Conservation (phyloP, 1,140 invertebrate species). For the Steinernema feltiae region DNA sequence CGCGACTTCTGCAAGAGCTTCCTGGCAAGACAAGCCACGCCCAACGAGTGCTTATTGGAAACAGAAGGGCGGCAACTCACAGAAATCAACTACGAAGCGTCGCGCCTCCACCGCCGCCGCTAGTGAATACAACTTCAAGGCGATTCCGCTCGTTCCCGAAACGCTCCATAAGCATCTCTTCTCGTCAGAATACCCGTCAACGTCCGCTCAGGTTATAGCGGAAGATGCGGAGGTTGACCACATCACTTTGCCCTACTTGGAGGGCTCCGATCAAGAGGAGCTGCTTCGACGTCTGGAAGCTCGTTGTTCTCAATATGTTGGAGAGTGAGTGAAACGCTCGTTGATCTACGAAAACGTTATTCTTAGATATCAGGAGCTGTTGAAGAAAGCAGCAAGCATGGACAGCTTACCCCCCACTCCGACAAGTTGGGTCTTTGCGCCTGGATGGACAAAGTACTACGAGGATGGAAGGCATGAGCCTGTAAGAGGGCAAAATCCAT, state of each 20-base stretch:
- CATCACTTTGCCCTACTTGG: not conserved
- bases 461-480: constrained; percentile 35
- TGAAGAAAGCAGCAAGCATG: not conserved
- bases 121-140: not conserved
- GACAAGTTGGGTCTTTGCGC: constrained; percentile 67
- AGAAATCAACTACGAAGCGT: not conserved
- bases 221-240: not conserved
- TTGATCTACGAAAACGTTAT: not conserved
- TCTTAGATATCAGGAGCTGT: not conserved
- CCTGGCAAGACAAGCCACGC: too few relatives aligned
- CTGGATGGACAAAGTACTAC: constrained; percentile 78
- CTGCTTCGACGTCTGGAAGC: not conserved
- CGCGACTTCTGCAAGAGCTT: too few relatives aligned
- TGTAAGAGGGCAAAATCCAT: not conserved
- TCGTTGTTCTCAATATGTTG: not conserved
- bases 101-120: too few relatives aligned
- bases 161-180: not conserved
- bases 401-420: not conserved
- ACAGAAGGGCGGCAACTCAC: too few relatives aligned
- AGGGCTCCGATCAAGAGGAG: not conserved
- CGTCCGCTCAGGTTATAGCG: not conserved
- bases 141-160: not conserved
- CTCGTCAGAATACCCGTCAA: not conserved
- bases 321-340: not conserved
- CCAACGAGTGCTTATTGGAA: too few relatives aligned